Percentiles rank a stretch among this genome's conserved stretches.
Evolutionary conservation across 2,113 vertebrate species (phyloP).

Genomic region (Vicugna pacos): DNA sequence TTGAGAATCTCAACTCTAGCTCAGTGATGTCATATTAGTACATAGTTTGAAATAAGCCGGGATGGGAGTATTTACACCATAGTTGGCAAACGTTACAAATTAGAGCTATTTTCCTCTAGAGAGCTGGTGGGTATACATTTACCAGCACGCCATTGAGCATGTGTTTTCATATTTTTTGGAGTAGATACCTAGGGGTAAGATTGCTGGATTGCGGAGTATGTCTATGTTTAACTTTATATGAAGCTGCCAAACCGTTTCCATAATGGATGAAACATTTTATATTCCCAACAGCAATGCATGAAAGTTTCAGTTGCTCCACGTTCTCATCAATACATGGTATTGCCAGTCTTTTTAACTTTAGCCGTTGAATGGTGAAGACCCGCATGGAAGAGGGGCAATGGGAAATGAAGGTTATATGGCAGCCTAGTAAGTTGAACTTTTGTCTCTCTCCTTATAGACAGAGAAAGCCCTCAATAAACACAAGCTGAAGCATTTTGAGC

Average conservation of each 20-base stretch:
- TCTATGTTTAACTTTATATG: not conserved
- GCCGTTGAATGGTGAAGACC: not conserved
- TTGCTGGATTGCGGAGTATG: not conserved
- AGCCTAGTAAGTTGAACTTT: not conserved
- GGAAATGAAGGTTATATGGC: slow-evolving; percentile 20
- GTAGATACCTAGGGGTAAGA: slow-evolving; percentile 19
- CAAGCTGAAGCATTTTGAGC: slow-evolving; percentile 20
- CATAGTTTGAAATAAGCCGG: slow-evolving; percentile 54
- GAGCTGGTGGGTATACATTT: slow-evolving; percentile 49
- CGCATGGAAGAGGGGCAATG: not conserved
- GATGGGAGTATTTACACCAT: not conserved
- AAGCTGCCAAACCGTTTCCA: slow-evolving; percentile 26
- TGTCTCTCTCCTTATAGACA: not conserved
- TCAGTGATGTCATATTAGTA: slow-evolving; percentile 33
- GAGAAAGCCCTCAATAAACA: not conserved
- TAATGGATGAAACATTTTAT: not conserved
- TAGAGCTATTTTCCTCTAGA: not conserved
- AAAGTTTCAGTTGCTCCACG: slow-evolving; percentile 28
- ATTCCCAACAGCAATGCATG: not conserved
- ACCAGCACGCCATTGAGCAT: not conserved
- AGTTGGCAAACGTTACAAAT: slow-evolving; percentile 19
- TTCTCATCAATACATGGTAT: not conserved
- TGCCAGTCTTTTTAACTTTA: slow-evolving; percentile 30
- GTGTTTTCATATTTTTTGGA: slow-evolving; percentile 46
- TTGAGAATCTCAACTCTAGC: slow-evolving; percentile 9